Evolutionary conservation across 1,140 invertebrate species (phyloP), one percentile per base, ranked within the genome.

Genomic region (Lordiphosa mommai): DNA sequence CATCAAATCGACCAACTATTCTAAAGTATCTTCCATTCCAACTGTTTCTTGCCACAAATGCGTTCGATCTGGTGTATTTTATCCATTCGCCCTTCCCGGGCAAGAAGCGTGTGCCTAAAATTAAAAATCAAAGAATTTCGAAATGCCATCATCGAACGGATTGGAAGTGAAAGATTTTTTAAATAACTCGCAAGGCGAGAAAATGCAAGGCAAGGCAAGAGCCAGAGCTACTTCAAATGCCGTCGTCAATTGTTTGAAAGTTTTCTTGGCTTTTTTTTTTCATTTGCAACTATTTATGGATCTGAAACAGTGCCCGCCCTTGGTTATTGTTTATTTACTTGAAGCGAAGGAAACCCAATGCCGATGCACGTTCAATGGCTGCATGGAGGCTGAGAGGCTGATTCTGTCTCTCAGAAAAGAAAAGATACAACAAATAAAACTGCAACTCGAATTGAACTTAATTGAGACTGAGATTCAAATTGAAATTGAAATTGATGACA

Each of bases 231-330:
- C 74, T 80, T 80, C 60, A 80, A 80, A 82, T 73, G 61, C 51
- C 64, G 20, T 23, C 57, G 60, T 77, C 79, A 80, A 82, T 82
- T 79, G 79, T 72, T 77, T 72, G 47, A 57, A 48, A 47, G 43
- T 71, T 67, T 55, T 63, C 32, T 23, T 5, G 4, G 20, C n/a
- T 40, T 17, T 40, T 40, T 38, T 38, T 38, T 33, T 33, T 38
- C 16, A 16, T 38, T 57, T 63, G 65, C 48, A 29, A 34, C 76
- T 80, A 80, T 80, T 80, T 80, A 80, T 80, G 76, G 76, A 82
- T 74, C 74, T 64, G 34, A 51, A 57, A 61, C 36, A 38, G 20
- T 23, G 48, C 52, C 29, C 10, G 37, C 27, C 30, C 51, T 17
- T 17, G 14, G 27, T 33, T 20, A 33, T 76, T 77, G 72, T 77